Base-by-base conservation (phyloP, 2,797 vertebrate species). In the Syndactyla subalaris region DNA sequence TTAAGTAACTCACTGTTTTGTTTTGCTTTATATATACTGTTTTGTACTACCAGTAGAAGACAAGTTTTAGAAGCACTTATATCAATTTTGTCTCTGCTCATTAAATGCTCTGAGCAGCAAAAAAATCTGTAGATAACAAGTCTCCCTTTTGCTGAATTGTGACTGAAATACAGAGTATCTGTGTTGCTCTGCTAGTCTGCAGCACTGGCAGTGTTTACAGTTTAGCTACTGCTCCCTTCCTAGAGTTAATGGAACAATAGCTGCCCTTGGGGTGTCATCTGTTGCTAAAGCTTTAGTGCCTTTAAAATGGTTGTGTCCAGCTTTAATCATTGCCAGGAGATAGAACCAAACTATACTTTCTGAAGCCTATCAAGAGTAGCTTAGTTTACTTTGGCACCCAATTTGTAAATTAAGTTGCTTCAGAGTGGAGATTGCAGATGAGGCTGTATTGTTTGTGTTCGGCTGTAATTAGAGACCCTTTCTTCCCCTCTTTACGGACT, bases 191-290 rank as follows among this genome's bases (percentile, higher is more conserved):
- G 30, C 29, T 65, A 10, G 16, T 57, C 54, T 74, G 49, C 51
- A 62, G 48, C 54, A 71, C 9, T 14, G 61, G 48, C 58, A 72
- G 14, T 14, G 9, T 68, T 95, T 45, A 46, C 46, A 72, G 26
- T 1, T 59, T 32, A 57, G 49, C 1, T 9, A 39, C 45, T 89
- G 29, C 77, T 80, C 43, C 61, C 30, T 76, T 81, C 52, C 63
- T 62, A 14, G 75, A 77, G 54, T 61, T 93, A 85, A 85, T 38
- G 65, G 78, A 95, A 95, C 92, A 93, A 84, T 85, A 88, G 85
- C 29, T 91, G 68, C 39, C 87, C 32, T 81, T 84, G 70, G 58
- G 49, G 32, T 52, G n/a, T 79, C 34, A 38, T 76, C 43, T 77
- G 36, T 52, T 88, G 43, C 65, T 92, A 41, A 91, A 91, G 79